These are phyloP conservation scores for Heterocephalus glaber DNA, from an alignment of 2,113 vertebrate species.

Conservation along the genomic window DNA sequence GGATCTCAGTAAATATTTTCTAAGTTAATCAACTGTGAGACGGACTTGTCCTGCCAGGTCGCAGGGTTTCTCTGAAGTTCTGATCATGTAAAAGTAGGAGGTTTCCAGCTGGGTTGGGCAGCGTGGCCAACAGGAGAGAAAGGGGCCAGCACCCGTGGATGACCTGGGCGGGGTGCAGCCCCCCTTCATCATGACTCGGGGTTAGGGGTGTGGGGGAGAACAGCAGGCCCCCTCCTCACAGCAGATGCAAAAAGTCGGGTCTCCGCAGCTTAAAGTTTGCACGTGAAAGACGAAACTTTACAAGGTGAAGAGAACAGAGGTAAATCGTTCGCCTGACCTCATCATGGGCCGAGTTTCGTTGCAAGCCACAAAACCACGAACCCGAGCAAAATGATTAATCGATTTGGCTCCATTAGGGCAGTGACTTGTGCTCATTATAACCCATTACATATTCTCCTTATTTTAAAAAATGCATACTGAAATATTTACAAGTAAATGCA, in stretches of 20 bases:
- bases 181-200: background rate
- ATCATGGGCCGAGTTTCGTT: background rate
- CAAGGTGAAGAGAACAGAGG: background rate
- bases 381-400: background rate
- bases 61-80: background rate
- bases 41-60: background rate
- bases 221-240: rapidly evolving
- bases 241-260: background rate
- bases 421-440: background rate
- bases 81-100: background rate
- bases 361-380: background rate
- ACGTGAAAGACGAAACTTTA: background rate
- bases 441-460: background rate
- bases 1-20: background rate
- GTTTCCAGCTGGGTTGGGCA: background rate
- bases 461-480: background rate
- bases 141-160: background rate
- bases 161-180: background rate
- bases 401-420: background rate
- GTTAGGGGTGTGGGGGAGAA: rapidly evolving
- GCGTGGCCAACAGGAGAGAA: rapidly evolving
- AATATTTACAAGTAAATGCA: conserved; percentile 21
- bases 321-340: background rate
- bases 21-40: background rate
- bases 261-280: too few species aligned